Evolutionary conservation across 53 echinoderm and acorn worm genomes (phyloP), one percentile per base, ranked within the genome.

Genomic region (Zoroaster sp.): DNA sequence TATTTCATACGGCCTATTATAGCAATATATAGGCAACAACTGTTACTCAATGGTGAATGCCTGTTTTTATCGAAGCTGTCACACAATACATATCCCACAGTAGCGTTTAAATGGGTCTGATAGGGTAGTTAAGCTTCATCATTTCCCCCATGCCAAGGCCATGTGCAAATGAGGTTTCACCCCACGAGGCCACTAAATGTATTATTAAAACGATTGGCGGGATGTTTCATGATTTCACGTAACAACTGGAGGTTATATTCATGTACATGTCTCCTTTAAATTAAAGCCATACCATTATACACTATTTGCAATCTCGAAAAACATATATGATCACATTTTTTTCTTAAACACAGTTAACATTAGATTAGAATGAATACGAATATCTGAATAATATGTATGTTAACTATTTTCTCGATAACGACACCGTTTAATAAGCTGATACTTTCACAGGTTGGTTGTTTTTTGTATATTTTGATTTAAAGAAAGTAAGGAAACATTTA

Each of bases 81-180:
- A 63, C 63, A 78, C 78, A 78, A 78, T 78, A 55, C 78, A 25
- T 8, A 78, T 55, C 12, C 54, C 40, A 11, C 33, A 55, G 78
- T 30, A 5, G n/a, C 39, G 1, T 67, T 67, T 81, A 45, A 66
- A 81, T 81, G 42, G 67, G 81, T 31, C 32, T 38, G 81, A 32
- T 15, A 40, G 81, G 81, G 67, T 40, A 40, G 17, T 66, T 81
- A 42, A 81, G 40, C 43, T 66, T 41, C 12, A 67, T 81, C 66
- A 81, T 81, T 81, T 41, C 25, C 21, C 30, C 65, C 80, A 21
- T 3, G 66, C 15, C 68, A 81, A 81, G 81, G 81, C 69, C 81
- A 68, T 39, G 46, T 68, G 42, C 81, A 66, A 81, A 67, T 68
- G 45, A 42, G 81, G 36, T 81, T 81, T 81, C 66, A 23, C 81